Percentiles rank a stretch among this genome's conserved stretches.
phyloP scores from a whole-genome alignment of 2,797 vertebrate genomes.

The Lithobates pipiens region DNA sequence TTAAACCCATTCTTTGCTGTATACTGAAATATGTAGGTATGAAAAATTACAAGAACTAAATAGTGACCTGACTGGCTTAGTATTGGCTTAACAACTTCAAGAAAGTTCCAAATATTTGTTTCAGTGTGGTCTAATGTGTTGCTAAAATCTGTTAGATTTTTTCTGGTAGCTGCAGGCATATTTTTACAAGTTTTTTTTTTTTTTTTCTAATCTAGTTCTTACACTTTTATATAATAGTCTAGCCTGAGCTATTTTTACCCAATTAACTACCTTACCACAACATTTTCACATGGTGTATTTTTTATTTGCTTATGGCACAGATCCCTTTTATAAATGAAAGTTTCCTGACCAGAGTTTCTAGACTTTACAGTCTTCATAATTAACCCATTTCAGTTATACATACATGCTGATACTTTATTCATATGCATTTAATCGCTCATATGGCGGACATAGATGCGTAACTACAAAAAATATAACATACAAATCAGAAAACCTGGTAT shows the following conservation, averaged over 20 bases:
- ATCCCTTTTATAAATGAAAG: conserved; percentile 29
- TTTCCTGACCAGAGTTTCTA: conserved; percentile 46
- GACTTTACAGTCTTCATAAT: conserved; percentile 48
- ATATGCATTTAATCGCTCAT: not conserved
- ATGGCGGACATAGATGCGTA: not conserved
- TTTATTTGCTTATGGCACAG: conserved; percentile 39
- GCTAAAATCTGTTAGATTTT: conserved; percentile 39
- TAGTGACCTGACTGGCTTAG: not conserved
- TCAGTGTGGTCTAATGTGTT: conserved; percentile 50
- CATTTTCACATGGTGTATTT: conserved; percentile 51
- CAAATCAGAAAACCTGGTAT: too few species aligned
- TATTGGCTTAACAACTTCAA: not conserved
- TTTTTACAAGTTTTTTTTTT: conserved; percentile 21
- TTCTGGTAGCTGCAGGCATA: conserved; percentile 53
- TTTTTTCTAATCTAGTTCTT: conserved; percentile 25
- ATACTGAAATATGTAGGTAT: not conserved
- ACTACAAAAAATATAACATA: too few species aligned
- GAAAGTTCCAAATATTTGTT: conserved; percentile 41
- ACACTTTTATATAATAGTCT: conserved; percentile 53
- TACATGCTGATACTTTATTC: not conserved
- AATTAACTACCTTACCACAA: conserved; percentile 59
- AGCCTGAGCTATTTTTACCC: conserved; percentile 44
- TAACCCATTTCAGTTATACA: conserved; percentile 15
- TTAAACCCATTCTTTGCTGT: not conserved
- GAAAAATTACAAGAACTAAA: not conserved